phyloP scores from a whole-genome alignment of 1,140 invertebrate species.

The Danaus plexippus region DNA sequence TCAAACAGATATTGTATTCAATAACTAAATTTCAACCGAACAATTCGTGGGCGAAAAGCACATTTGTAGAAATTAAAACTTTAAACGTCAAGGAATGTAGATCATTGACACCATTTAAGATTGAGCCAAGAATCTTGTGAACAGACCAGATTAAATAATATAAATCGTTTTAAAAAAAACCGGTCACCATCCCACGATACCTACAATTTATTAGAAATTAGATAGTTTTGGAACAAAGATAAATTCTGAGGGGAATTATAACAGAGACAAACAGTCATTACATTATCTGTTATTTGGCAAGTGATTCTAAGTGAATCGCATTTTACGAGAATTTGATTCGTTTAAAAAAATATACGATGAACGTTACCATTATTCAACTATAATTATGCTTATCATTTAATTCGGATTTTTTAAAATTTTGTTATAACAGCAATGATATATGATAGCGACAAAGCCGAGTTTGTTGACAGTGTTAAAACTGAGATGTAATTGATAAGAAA shows the following conservation, averaged over 20 bases:
- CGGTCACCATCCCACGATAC: conserved; percentile 12
- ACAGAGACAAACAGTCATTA: conserved; percentile 4
- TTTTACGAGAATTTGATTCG: background rate
- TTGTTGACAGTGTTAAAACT: conserved; percentile 20
- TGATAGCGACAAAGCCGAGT: conserved; percentile 4
- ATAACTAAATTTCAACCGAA: too few relatives aligned
- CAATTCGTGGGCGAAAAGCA: too few relatives aligned
- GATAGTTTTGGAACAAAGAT: conserved; percentile 18
- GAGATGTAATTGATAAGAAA: conserved; percentile 36
- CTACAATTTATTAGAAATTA: conserved; percentile 1
- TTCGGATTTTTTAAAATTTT: too few relatives aligned
- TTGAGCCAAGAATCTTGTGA: conserved; percentile 9
- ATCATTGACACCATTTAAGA: conserved; percentile 16
- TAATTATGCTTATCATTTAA: too few relatives aligned
- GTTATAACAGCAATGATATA: background rate
- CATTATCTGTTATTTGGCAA: conserved; percentile 1
- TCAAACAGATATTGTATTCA: too few relatives aligned
- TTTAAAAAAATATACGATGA: too few relatives aligned
- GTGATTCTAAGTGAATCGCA: conserved; percentile 5
- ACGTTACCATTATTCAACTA: too few relatives aligned
- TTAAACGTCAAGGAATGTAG: conserved; percentile 9
- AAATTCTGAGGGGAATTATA: conserved; percentile 17
- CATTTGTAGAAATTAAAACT: conserved; percentile 1
- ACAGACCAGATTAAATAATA: conserved; percentile 8
- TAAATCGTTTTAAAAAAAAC: conserved; percentile 7